A percentile compares a stretch with the other conserved stretches of the same genome.
phyloP scores from a whole-genome alignment of 1,140 invertebrate genomes.

The Probaryconus sp. region DNA sequence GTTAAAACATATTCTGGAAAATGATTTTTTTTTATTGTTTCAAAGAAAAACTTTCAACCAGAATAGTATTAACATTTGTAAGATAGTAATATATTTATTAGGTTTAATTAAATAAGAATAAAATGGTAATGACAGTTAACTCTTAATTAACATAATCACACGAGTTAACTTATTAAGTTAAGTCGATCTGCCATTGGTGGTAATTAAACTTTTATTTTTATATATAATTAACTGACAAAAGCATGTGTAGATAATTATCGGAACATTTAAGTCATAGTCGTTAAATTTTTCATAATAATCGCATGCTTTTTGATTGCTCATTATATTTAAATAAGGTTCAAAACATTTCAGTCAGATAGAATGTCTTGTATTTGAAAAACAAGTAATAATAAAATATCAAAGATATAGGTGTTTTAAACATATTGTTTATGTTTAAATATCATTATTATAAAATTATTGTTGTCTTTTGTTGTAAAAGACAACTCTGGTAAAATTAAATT shows the following conservation, averaged over 20 bases:
- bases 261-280: too few species aligned
- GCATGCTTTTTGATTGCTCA: too few species aligned
- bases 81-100: conserved; percentile 11
- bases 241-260: too few species aligned
- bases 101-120: conserved; percentile 34
- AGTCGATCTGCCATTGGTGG: conserved; percentile 6
- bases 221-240: background rate
- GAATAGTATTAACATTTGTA: conserved; percentile 2
- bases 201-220: conserved; percentile 20
- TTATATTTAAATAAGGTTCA: too few species aligned
- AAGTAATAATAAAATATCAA: too few species aligned
- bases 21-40: background rate
- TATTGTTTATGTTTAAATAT: too few species aligned
- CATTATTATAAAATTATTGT: conserved; percentile 1
- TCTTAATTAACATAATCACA: conserved; percentile 51
- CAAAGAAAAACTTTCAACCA: background rate
- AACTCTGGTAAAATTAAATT: conserved; percentile 42
- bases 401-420: too few species aligned
- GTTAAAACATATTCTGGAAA: background rate
- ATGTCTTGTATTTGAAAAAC: too few species aligned
- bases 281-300: too few species aligned
- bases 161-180: conserved; percentile 35
- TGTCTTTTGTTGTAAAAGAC: conserved; percentile 8
- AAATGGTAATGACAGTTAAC: conserved; percentile 29
- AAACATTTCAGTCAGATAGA: too few species aligned